A percentile compares a stretch with the other conserved stretches of the same genome.
Conservation (phyloP, 1,140 invertebrate genomes). For the Platyscapa corneri region DNA sequence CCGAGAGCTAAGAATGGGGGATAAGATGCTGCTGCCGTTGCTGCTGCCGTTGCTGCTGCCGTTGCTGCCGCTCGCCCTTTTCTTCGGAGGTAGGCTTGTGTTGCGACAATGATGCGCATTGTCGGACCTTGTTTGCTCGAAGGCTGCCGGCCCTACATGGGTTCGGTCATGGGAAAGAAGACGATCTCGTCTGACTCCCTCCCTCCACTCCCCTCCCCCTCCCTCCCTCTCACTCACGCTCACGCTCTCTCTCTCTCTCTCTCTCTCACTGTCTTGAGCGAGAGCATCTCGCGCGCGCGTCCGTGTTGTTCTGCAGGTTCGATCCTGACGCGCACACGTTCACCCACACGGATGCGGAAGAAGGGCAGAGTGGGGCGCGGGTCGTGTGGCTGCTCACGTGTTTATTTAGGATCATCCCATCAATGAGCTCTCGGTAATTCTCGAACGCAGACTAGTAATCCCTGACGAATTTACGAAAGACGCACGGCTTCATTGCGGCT, state of each 20-base stretch:
- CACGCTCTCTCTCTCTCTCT: not conserved
- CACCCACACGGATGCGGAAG: constrained; percentile 11
- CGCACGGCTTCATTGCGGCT: not conserved
- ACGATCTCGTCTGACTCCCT: not conserved
- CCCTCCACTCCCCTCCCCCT: too few species aligned
- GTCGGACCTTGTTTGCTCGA: constrained; percentile 59
- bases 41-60: too few species aligned
- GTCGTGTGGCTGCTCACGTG: constrained; percentile 66
- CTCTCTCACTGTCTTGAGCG: too few species aligned
- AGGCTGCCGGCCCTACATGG: constrained; percentile 48
- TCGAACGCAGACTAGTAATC: constrained; percentile 44
- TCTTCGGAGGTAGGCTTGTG: constrained; percentile 27
- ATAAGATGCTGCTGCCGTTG: not conserved
- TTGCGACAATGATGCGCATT: constrained; percentile 58
- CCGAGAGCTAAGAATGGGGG: not conserved
- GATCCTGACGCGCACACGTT: not conserved
- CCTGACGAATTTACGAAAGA: constrained; percentile 45
- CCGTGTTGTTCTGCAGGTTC: not conserved
- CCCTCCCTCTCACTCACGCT: too few species aligned
- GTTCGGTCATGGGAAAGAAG: constrained; percentile 43
- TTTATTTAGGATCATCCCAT: constrained; percentile 68
- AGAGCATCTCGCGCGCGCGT: not conserved
- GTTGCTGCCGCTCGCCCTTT: constrained; percentile 29
- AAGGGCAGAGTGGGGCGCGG: constrained; percentile 52
- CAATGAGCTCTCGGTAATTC: constrained; percentile 55